phyloP scores from a whole-genome alignment of 2,113 vertebrate genomes.

The Mugil cephalus region DNA sequence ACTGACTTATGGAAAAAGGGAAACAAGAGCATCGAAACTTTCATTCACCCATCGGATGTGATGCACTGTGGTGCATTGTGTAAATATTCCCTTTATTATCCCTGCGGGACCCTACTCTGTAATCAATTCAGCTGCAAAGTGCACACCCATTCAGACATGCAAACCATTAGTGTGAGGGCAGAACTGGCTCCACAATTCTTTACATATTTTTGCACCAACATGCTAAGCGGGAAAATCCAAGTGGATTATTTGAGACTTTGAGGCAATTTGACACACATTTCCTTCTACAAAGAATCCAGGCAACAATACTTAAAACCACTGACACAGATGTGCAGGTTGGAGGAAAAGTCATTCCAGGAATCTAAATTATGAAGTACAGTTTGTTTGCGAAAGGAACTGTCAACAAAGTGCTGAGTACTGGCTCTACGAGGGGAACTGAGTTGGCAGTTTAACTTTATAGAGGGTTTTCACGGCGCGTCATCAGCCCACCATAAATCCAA shows the following conservation, averaged over 20 bases:
- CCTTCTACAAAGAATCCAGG: neutral
- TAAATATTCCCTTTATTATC: conserved; percentile 5
- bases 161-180: conserved; percentile 15
- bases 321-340: neutral
- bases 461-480: no score
- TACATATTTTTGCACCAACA: neutral
- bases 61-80: conserved; percentile 16
- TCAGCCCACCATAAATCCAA: no score
- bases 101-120: conserved; percentile 12
- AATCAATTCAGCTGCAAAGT: conserved; percentile 17
- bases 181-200: neutral
- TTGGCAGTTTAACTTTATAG: no score
- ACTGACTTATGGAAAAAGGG: no score
- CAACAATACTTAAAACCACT: neutral
- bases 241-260: conserved; percentile 8
- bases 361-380: neutral
- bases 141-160: conserved; percentile 13
- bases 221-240: neutral
- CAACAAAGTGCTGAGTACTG: conserved; percentile 8
- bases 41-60: neutral
- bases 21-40: neutral
- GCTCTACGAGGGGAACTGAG: conserved; percentile 9
- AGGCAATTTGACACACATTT: neutral
- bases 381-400: neutral
- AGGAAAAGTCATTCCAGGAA: neutral